Evolutionary conservation across 2,797 vertebrate genomes (phyloP), one percentile per base, ranked within the genome.

Genomic region (Euphonia xanthogaster): DNA sequence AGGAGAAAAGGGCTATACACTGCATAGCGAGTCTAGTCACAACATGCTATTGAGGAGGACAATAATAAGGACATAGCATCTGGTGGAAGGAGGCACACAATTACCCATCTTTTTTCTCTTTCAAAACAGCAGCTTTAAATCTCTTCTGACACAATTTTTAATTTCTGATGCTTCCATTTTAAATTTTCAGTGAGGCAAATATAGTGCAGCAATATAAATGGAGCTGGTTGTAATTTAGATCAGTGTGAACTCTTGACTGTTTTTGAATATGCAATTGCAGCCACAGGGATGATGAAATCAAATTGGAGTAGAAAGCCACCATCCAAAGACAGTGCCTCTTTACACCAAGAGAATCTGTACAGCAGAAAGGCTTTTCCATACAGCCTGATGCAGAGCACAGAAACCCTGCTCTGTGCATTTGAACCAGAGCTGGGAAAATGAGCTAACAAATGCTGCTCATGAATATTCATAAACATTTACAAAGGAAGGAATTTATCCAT

Each of bases 381-480:
- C 19, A 75, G n/a, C 31, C 68, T 97, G 27, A 71, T 1, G 14
- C 18, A 45, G 54, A 88, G 33, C 27, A 77, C 68, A 79, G 58
- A 93, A 89, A 79, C 42, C 10, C 45, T 81, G 37, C 51, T 89
- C 78, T 84, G 37, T 76, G 67, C 39, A 31, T 74, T 80, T 3
- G 3, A 90, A 81, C 19, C 37, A 79, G 74, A 73, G 78, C 57
- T 86, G 76, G 88, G 91, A 94, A 97, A 96, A 95, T 81, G 79
- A 88, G 57, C 73, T 91, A 86, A 91, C 76, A 93, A 97, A 91
- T 74, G 88, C 62, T 88, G 60, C 45, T 88, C 73, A 96, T 97
- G 95, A 96, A 97, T 97, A 97, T 96, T 96, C 92, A 96, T 85
- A 45, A 27, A 48, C 22, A 21, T 90, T 92, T 96, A 92, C 85